phyloP scores from a whole-genome alignment of 2,888 invertebrate genomes.

The Lysandra coridon region DNA sequence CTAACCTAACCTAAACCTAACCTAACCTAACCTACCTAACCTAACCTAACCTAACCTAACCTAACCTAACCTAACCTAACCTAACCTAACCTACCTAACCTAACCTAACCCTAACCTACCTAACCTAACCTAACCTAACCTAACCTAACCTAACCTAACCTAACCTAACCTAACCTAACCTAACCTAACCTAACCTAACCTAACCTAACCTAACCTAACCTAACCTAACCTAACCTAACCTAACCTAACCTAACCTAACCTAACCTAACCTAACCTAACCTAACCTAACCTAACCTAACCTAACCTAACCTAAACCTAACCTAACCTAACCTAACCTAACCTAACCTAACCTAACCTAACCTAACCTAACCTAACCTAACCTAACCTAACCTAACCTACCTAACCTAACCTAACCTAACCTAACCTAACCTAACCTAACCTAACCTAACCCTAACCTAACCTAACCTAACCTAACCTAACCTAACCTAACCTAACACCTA shows the following conservation, averaged over 20 bases:
- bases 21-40: too few species aligned
- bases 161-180: constrained; percentile 38
- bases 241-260: constrained; percentile 33
- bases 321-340: constrained; percentile 37
- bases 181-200: constrained; percentile 36
- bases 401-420: constrained; percentile 45
- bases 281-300: constrained; percentile 35
- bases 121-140: constrained; percentile 39
- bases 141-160: constrained; percentile 35
- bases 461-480: too few species aligned
- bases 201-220: constrained; percentile 28
- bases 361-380: constrained; percentile 47
- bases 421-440: constrained; percentile 3
- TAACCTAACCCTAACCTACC: too few species aligned
- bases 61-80: constrained; percentile 35
- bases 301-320: too few species aligned
- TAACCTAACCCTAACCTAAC: too few species aligned
- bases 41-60: constrained; percentile 36
- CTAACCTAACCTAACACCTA: too few species aligned
- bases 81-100: too few species aligned
- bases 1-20: too few species aligned
- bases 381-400: too few species aligned
- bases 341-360: constrained; percentile 46
- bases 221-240: constrained; percentile 35
- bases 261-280: constrained; percentile 34